These are phyloP conservation scores for Microctonus brassicae DNA, from an alignment of 2,888 invertebrate genomes.

Conservation along the genomic window DNA sequence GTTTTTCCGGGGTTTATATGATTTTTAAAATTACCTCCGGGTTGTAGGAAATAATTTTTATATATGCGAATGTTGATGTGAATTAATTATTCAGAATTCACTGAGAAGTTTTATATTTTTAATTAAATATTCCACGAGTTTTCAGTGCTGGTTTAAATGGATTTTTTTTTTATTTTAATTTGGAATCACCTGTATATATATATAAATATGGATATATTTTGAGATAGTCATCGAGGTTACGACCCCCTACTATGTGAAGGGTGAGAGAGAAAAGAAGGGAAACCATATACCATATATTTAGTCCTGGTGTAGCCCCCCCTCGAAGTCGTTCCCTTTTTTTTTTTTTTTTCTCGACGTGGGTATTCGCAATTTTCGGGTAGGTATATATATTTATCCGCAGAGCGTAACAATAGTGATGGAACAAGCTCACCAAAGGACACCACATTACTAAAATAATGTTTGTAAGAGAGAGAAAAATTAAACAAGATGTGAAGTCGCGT, in stretches of 20 bases:
- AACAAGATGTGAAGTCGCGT: conserved; percentile 26
- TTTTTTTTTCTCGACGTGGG: conserved; percentile 45
- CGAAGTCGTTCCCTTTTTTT: conserved; percentile 5
- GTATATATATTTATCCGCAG: conserved; percentile 38
- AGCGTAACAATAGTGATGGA: conserved; percentile 34
- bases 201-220: background rate
- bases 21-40: no score
- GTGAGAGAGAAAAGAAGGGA: background rate
- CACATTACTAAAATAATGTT: background rate
- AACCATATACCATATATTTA: background rate
- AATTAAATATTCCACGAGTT: no score
- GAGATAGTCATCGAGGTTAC: background rate
- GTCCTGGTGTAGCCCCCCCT: background rate
- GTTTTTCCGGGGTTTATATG: no score
- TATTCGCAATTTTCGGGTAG: conserved; percentile 32
- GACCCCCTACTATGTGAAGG: background rate
- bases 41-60: no score
- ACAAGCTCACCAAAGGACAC: conserved; percentile 3
- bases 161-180: no score
- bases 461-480: conserved; percentile 1
- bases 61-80: no score
- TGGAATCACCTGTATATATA: no score
- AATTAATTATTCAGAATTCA: no score
- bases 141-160: no score
- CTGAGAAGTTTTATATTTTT: no score